A percentile compares a stretch with the other conserved stretches of the same genome.
These are phyloP conservation scores for Cyrtodaria siliqua DNA, from an alignment of 2,888 invertebrate genomes.

Conservation along the genomic window DNA sequence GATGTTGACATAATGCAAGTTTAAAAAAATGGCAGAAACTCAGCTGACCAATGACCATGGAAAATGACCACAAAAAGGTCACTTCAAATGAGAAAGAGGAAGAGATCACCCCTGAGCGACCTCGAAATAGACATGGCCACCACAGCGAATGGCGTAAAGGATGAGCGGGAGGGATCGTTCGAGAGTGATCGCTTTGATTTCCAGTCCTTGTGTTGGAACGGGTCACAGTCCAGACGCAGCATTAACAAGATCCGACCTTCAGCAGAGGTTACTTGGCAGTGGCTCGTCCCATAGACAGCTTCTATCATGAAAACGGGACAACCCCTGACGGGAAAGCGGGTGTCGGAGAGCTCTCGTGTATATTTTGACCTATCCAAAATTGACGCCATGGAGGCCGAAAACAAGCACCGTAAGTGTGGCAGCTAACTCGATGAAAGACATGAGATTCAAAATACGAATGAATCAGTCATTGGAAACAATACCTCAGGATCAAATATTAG, in stretches of 20 bases:
- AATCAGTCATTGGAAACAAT: constrained; percentile 82
- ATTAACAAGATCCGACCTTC: constrained; percentile 57
- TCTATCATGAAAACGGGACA: constrained; percentile 30
- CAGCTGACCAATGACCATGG: too few relatives aligned
- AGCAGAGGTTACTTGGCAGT: constrained; percentile 21
- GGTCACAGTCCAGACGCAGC: constrained; percentile 83
- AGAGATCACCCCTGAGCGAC: too few relatives aligned
- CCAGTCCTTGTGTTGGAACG: constrained; percentile 78
- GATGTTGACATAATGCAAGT: too few relatives aligned
- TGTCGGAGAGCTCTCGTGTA: constrained; percentile 84
- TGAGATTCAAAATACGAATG: constrained; percentile 46
- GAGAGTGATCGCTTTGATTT: constrained; percentile 64
- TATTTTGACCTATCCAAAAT: constrained; percentile 85
- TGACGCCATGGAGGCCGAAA: constrained; percentile 68
- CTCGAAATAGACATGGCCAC: too few relatives aligned
- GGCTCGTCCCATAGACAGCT: constrained; percentile 41
- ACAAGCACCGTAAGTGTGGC: constrained; percentile 51
- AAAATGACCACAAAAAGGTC: too few relatives aligned
- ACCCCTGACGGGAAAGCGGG: constrained; percentile 62
- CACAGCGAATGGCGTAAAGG: not conserved
- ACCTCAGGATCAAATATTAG: constrained; percentile 82
- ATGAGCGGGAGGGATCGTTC: constrained; percentile 21
- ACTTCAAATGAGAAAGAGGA: too few relatives aligned
- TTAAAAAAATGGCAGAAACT: too few relatives aligned
- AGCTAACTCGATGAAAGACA: constrained; percentile 64